Evolutionary conservation across 2,888 invertebrate genomes (phyloP).

Genomic region (Timema cristinae): DNA sequence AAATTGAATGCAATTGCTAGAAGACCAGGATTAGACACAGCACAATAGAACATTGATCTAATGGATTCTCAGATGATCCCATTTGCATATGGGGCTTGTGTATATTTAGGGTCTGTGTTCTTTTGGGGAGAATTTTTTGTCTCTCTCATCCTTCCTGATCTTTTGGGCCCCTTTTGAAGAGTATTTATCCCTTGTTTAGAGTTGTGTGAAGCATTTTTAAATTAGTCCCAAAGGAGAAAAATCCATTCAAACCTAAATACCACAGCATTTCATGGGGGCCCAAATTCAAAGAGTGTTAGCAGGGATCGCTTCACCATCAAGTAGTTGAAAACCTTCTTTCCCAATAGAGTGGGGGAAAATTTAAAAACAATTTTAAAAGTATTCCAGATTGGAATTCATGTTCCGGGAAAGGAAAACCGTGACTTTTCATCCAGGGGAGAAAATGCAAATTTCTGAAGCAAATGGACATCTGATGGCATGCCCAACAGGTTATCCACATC

Average conservation of each 20-base stretch:
- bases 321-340: constrained; percentile 34
- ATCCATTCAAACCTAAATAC: constrained; percentile 6
- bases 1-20: too few species aligned
- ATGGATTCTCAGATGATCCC: neutral
- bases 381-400: too few species aligned
- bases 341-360: constrained; percentile 22
- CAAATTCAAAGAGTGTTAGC: constrained; percentile 37
- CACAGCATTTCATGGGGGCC: constrained; percentile 30
- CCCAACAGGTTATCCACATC: too few species aligned
- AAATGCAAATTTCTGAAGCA: too few species aligned
- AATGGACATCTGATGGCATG: too few species aligned
- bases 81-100: neutral
- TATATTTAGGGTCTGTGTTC: constrained; percentile 32
- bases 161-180: constrained; percentile 33
- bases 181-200: constrained; percentile 37
- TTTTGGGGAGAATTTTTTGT: constrained; percentile 23
- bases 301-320: constrained; percentile 34
- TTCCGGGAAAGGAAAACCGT: too few species aligned
- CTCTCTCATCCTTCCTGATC: constrained; percentile 7
- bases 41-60: neutral
- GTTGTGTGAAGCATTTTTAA: constrained; percentile 37
- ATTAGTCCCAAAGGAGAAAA: constrained; percentile 29
- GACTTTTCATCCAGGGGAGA: too few species aligned
- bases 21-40: too few species aligned
- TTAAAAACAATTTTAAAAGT: too few species aligned